phyloP scores from a whole-genome alignment of 2,797 vertebrate species.

The Catharus ustulatus region DNA sequence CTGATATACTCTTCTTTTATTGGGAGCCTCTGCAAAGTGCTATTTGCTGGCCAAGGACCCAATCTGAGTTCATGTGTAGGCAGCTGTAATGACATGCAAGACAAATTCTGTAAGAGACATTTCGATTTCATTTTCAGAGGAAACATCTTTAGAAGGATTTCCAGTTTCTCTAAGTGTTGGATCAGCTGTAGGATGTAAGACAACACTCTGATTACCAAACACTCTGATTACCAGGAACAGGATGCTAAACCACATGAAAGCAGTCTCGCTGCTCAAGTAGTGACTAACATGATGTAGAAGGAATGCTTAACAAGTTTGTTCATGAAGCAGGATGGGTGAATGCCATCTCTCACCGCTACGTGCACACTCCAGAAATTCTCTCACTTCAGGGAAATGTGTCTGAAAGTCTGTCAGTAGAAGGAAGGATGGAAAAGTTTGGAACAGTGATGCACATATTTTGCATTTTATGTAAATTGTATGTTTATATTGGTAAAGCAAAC shows the following conservation, averaged over 20 bases:
- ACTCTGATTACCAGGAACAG: slow-evolving; percentile 30
- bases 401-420: slow-evolving; percentile 12
- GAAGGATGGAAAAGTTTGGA: background rate
- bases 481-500: background rate
- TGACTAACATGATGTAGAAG: slow-evolving; percentile 43
- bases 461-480: background rate
- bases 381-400: slow-evolving; percentile 25
- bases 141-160: slow-evolving; percentile 44
- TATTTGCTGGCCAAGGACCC: background rate
- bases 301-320: slow-evolving; percentile 29
- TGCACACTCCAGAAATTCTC: background rate
- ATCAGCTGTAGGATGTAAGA: slow-evolving; percentile 16
- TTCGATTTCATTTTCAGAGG: slow-evolving; percentile 61
- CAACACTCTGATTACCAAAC: background rate
- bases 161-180: slow-evolving; percentile 3
- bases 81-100: background rate
- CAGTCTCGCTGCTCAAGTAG: background rate
- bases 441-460: background rate
- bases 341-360: background rate
- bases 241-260: slow-evolving; percentile 55
- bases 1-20: background rate
- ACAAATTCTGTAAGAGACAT: background rate
- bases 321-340: slow-evolving; percentile 22
- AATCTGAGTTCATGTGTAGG: background rate
- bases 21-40: background rate